Evolutionary conservation across 23 tunicate species (phyloP).

Genomic region (Aplidium turbinatum): DNA sequence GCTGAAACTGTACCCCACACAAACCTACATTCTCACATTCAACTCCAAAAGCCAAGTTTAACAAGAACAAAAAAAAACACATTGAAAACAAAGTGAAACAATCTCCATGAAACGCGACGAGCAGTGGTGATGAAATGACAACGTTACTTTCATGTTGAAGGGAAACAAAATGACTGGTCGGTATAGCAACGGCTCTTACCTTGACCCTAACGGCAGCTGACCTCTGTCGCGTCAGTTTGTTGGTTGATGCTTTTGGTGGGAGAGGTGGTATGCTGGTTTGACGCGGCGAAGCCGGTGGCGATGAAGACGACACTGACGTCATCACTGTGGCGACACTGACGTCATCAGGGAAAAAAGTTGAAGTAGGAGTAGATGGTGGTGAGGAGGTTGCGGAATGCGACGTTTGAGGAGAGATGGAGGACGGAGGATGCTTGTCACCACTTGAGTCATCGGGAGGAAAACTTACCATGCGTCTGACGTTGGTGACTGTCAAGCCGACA

Average conservation of each 20-base stretch:
- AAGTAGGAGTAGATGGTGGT: too few relatives aligned
- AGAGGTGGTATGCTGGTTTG: constrained; percentile 21
- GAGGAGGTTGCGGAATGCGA: too few relatives aligned
- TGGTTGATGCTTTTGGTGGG: background rate
- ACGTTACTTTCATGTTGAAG: too few relatives aligned
- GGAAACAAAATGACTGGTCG: background rate
- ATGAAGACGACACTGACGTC: too few relatives aligned
- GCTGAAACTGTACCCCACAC: too few relatives aligned
- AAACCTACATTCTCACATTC: too few relatives aligned
- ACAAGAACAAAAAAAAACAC: background rate
- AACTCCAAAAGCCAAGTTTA: too few relatives aligned
- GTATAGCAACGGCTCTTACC: constrained; percentile 11
- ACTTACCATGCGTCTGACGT: constrained; percentile 22
- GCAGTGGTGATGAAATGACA: background rate
- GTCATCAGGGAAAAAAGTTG: too few relatives aligned
- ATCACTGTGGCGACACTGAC: too few relatives aligned
- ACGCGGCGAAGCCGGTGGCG: background rate
- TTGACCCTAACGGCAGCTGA: constrained; percentile 38
- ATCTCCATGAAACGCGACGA: background rate
- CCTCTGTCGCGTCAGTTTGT: constrained; percentile 26
- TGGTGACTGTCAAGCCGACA: too few relatives aligned
- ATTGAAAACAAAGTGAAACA: constrained; percentile 1
- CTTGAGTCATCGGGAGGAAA: constrained; percentile 12
- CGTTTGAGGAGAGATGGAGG: too few relatives aligned
- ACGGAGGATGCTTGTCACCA: too few relatives aligned